Evolutionary conservation across 2,113 vertebrate species (phyloP).

Genomic region (Muntiacus muntjak): DNA sequence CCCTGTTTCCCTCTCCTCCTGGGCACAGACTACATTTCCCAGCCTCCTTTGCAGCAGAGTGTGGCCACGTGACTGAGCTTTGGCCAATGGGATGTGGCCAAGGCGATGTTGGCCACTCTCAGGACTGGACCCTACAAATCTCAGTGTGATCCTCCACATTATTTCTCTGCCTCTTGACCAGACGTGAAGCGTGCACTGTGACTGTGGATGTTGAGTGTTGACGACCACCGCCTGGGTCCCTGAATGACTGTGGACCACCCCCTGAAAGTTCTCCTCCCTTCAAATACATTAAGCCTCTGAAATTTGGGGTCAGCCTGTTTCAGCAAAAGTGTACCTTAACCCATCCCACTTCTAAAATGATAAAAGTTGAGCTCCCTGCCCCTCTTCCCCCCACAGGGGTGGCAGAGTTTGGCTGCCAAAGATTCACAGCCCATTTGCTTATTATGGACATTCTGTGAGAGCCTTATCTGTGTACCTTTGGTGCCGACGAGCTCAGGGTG

Average conservation of each 20-base stretch:
- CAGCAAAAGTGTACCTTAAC: background rate
- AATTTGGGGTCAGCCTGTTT: background rate
- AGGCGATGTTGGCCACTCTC: fast-evolving
- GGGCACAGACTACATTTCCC: background rate
- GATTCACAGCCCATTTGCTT: background rate
- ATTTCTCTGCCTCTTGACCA: background rate
- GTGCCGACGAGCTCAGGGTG: slow-evolving; percentile 82
- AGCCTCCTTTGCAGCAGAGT: background rate
- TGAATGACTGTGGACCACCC: background rate
- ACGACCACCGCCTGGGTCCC: background rate
- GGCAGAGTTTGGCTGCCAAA: background rate
- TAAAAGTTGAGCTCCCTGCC: background rate
- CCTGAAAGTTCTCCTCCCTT: background rate
- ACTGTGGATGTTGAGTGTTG: background rate
- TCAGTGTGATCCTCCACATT: background rate
- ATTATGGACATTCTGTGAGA: fast-evolving
- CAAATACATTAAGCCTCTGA: background rate
- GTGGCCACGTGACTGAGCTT: background rate
- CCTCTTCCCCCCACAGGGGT: background rate
- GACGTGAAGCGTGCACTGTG: background rate
- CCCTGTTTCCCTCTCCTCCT: too few relatives aligned
- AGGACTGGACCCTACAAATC: background rate
- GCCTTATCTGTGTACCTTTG: slow-evolving; percentile 81
- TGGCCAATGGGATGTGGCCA: background rate
- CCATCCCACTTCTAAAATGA: background rate